Base-by-base conservation (phyloP, 2,797 vertebrate species). In the Danio jaintianensis region DNA sequence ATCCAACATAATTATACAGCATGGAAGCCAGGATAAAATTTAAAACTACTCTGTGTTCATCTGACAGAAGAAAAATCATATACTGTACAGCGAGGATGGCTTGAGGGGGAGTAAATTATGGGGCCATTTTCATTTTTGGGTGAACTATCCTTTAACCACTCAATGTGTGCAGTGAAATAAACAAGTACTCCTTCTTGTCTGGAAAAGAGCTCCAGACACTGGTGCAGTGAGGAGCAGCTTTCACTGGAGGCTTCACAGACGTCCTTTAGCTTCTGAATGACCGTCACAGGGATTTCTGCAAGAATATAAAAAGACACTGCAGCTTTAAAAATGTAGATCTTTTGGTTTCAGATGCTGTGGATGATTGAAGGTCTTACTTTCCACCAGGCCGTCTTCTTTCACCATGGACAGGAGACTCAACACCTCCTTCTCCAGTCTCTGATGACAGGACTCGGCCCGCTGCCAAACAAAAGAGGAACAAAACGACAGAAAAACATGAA, bases 111-210 rank as follows among this genome's bases (percentile, higher is more conserved):
- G 29, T 29, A 29, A 29, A 29, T 29, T 29, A 29, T 29, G 29
- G 29, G 3, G 3, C 1, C 1, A 1, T 29, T 29, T 29, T 29
- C 29, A 29, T 3, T 29, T 29, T 29, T 29, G 29, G 3, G 29
- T 29, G 29, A 29, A 29, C 29, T 29, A 3, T 29, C 29, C 29
- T 29, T 29, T 29, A 29, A 29, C 29, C 29, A 20, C n/a, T 18
- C 38, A 4, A 36, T 63, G 59, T 47, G 9, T 50, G n/a, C 18
- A 47, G 50, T 11, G 4, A 62, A 43, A 48, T 13, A 4, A 75
- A 58, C 63, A 94, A 96, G 75, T 91, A 99, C 97, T 95, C 92
- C 94, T 86, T 98, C 95, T 84, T 96, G 96, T 84, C 88, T 96
- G 84, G 93, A 93, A 88, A 98, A 95, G 48, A 97, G 91, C 76